phyloP scores from a whole-genome alignment of 2,113 vertebrate species.

The Lota lota region DNA sequence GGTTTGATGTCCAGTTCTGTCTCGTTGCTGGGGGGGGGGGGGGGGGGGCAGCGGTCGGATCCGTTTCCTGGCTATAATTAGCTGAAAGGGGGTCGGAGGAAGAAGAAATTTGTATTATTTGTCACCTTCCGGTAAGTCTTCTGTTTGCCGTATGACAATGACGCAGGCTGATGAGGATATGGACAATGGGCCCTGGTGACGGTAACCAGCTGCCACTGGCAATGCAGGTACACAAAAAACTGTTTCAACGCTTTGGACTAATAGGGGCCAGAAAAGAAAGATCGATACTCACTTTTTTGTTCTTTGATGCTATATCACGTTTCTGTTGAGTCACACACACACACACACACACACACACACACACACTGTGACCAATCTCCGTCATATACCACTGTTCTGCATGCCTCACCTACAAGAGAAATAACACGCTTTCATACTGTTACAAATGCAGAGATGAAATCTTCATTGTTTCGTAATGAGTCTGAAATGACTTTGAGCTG shows the following conservation, averaged over 20 bases:
- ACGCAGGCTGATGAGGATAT: constrained; percentile 60
- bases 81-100: constrained; percentile 2
- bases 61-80: constrained; percentile 8
- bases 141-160: constrained; percentile 42
- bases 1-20: constrained; percentile 26
- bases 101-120: constrained; percentile 31
- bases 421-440: too few relatives aligned
- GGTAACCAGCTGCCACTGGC: constrained; percentile 27
- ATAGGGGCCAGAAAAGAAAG: constrained; percentile 4
- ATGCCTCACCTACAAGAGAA: too few relatives aligned
- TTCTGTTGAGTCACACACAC: constrained; percentile 2
- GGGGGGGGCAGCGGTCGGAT: constrained; percentile 2
- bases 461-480: too few relatives aligned
- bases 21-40: constrained; percentile 33
- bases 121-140: constrained; percentile 54
- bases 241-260: background rate
- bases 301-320: background rate
- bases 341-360: too few relatives aligned
- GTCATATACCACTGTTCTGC: too few relatives aligned
- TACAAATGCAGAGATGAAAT: too few relatives aligned
- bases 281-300: background rate
- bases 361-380: too few relatives aligned
- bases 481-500: too few relatives aligned
- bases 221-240: constrained; percentile 4
- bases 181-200: constrained; percentile 45